These are phyloP conservation scores for Crotalus horridus DNA, from an alignment of 2,113 vertebrate genomes.

Conservation along the genomic window DNA sequence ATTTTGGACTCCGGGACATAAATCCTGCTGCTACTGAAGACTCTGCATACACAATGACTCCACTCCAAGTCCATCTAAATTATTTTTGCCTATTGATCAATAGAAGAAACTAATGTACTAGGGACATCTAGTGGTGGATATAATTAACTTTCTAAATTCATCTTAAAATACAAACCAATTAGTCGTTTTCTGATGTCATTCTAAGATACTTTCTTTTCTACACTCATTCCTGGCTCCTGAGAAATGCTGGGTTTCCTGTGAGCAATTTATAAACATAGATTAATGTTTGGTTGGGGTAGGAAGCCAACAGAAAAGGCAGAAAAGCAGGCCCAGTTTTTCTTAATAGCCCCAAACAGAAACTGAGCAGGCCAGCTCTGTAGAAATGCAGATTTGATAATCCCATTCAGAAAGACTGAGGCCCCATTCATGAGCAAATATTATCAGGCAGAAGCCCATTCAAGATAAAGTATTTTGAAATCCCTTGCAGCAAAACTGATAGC, in stretches of 20 bases:
- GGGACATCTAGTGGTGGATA: conserved; percentile 53
- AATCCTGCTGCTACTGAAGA: neutral
- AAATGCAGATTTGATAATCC: no score
- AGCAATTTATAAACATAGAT: neutral
- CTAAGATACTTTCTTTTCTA: neutral
- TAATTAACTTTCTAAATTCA: neutral
- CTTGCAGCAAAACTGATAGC: no score
- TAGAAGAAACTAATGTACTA: conserved; percentile 19
- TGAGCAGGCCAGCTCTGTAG: no score
- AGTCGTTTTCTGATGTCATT: neutral
- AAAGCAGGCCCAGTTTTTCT: no score
- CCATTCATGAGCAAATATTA: no score
- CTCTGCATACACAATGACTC: neutral
- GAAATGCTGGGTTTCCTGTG: neutral
- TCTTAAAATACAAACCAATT: neutral
- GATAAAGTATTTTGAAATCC: no score
- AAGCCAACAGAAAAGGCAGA: no score
- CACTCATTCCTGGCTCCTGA: neutral
- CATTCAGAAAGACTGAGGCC: no score
- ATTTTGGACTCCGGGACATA: neutral
- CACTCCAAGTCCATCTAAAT: neutral
- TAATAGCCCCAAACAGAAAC: no score
- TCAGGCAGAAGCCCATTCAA: no score
- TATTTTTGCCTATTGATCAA: neutral
- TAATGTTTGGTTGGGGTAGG: neutral